Evolutionary conservation across 2,888 invertebrate species (phyloP).

Genomic region (Toxonevra muliebris): DNA sequence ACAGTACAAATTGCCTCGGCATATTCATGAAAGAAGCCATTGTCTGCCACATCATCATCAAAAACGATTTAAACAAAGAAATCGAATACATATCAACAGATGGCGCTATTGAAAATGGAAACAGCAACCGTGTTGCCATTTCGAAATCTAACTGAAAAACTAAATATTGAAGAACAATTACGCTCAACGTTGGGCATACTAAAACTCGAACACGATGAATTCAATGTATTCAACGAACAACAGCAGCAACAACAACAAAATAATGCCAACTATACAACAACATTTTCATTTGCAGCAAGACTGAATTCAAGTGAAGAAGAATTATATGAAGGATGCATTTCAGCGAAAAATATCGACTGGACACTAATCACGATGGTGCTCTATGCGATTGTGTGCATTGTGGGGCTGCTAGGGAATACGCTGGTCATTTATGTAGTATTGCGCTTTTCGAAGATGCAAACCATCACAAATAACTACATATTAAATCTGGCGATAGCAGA

Average conservation of each 20-base stretch:
- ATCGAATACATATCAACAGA: too few relatives aligned
- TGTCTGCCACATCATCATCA: too few relatives aligned
- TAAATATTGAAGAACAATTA: too few relatives aligned
- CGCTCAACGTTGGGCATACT: too few relatives aligned
- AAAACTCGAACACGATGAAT: too few relatives aligned
- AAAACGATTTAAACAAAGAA: too few relatives aligned
- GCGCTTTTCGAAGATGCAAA: constrained; percentile 94
- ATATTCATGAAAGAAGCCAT: too few relatives aligned
- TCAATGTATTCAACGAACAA: not conserved
- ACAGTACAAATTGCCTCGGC: too few relatives aligned
- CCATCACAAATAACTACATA: constrained; percentile 94
- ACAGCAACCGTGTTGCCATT: too few relatives aligned
- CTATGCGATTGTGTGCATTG: constrained; percentile 84
- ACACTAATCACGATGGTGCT: constrained; percentile 73
- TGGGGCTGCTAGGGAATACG: constrained; percentile 89
- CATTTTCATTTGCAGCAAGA: not conserved
- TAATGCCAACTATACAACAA: too few relatives aligned
- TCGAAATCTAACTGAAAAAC: too few relatives aligned
- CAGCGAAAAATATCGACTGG: not conserved
- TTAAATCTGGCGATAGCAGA: constrained; percentile 93
- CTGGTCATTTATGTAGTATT: constrained; percentile 90
- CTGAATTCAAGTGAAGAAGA: not conserved
- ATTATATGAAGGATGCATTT: constrained; percentile 15
- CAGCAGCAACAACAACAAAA: not conserved
- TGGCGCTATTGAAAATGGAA: too few relatives aligned